Base-by-base conservation (phyloP, 1,140 invertebrate species). In the Pseudachorutes palmiensis region DNA sequence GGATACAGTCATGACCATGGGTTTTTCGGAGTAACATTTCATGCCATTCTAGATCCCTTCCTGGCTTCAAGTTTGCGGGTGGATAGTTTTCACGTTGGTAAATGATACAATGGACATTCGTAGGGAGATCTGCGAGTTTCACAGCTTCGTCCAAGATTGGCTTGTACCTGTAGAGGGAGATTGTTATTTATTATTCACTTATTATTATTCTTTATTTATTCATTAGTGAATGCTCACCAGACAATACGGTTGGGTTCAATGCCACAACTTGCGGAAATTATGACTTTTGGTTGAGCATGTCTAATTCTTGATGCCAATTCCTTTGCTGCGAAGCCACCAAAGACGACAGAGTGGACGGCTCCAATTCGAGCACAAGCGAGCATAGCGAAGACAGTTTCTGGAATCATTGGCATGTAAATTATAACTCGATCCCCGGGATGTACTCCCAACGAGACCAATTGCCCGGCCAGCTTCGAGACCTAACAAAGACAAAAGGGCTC, bases 401-500 rank as follows among this genome's bases (percentile, higher is more conserved):
- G 77, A 51, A 98, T 90, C 93, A 98, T 98, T 16, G 96, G 96
- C 92, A 99, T 96, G 77, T 98, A 99, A 70, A 98, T 88, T 16
- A 92, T 89, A 2, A 98, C 93, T 12, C 92, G 81, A 76, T 98
- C 94, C 0, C 95, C 95, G 78, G 94, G 94, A 61, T 81, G 77
- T 5, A 94, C 82, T 66, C 92, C 94, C 36, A 55, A 9, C 2
- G 24, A 51, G 0, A 62, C 67, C 26, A 65, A 31, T 41, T 59
- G 63, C 14, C 32, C 30, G 5, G 62, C 57, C 32, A 65, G 31
- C n/a, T 48, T 30, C 1, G 62, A 64, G 22, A 69, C 55, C 64
- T 60, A 3, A 5, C 9, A 45, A 19, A 45, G 9, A 19, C 19
- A 9, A 9, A 45, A 45, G 36, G 36, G 19, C 36, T 45, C 36